Evolutionary conservation across 2,888 invertebrate genomes (phyloP).

Genomic region (Amblyjoppa fuscipennis): DNA sequence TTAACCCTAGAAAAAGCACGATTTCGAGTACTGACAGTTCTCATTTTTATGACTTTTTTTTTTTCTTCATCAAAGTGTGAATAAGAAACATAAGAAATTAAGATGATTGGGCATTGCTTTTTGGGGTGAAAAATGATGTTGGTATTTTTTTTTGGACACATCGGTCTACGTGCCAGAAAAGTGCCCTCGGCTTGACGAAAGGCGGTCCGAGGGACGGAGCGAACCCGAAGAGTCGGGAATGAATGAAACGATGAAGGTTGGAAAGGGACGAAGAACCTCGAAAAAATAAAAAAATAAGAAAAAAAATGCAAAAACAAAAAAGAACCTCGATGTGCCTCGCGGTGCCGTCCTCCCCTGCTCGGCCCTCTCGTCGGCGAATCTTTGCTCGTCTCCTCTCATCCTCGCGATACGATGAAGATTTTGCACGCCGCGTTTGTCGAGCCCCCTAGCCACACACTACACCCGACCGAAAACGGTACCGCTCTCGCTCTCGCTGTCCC

Average conservation of each 20-base stretch:
- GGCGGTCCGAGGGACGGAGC: not conserved
- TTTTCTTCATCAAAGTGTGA: no score
- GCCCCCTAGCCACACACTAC: conserved; percentile 47
- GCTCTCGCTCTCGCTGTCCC: conserved; percentile 26
- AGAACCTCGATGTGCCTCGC: conserved; percentile 41
- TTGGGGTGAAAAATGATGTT: not conserved
- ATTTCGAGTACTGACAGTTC: no score
- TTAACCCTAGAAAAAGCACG: not conserved
- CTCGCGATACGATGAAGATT: conserved; percentile 65
- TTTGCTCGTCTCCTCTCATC: conserved; percentile 29
- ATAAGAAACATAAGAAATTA: no score
- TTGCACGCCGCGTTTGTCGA: conserved; percentile 64
- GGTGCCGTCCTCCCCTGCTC: conserved; percentile 18
- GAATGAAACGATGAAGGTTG: conserved; percentile 11
- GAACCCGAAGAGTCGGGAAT: not conserved
- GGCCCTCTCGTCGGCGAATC: conserved; percentile 37
- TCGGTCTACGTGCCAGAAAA: not conserved
- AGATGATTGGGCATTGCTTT: no score
- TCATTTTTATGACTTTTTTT: no score
- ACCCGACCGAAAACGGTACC: conserved; percentile 46
- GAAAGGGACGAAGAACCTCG: not conserved
- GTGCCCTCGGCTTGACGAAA: not conserved
- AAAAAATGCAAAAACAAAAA: conserved; percentile 29
- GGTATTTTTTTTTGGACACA: not conserved
- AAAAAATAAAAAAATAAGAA: conserved; percentile 4